phyloP scores from a whole-genome alignment of 2,888 invertebrate species.

The Zaprionus bogoriensis region DNA sequence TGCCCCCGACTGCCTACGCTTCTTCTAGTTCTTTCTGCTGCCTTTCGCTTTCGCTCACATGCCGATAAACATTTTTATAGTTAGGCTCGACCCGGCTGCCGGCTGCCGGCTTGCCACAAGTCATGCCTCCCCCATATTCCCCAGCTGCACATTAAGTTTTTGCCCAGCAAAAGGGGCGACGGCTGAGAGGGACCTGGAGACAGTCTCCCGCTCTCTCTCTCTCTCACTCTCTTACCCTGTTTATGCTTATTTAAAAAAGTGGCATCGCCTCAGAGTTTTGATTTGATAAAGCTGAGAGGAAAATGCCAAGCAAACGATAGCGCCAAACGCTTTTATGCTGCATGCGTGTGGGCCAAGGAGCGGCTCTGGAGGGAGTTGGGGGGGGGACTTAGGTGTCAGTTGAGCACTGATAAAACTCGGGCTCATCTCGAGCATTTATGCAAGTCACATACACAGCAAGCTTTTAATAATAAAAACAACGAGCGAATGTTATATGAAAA shows the following conservation, averaged over 20 bases:
- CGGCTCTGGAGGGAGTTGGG: neutral
- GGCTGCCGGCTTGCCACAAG: slow-evolving; percentile 61
- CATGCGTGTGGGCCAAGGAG: neutral
- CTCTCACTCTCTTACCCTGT: too few species aligned
- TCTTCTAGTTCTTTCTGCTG: neutral
- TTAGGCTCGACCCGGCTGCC: slow-evolving; percentile 42
- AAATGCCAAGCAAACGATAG: slow-evolving; percentile 50
- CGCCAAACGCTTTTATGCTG: slow-evolving; percentile 14
- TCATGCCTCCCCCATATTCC: slow-evolving; percentile 68
- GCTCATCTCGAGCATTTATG: slow-evolving; percentile 56
- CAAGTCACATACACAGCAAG: slow-evolving; percentile 74
- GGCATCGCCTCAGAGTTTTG: slow-evolving; percentile 66
- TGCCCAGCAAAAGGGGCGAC: neutral
- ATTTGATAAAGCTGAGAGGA: slow-evolving; percentile 71
- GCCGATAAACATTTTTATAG: slow-evolving; percentile 75
- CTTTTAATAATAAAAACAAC: slow-evolving; percentile 78
- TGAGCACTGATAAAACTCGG: slow-evolving; percentile 56
- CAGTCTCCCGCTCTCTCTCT: too few species aligned
- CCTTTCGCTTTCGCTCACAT: slow-evolving; percentile 19
- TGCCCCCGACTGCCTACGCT: neutral
- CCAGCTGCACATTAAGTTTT: slow-evolving; percentile 69
- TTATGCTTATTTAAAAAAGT: slow-evolving; percentile 78
- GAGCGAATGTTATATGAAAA: slow-evolving; percentile 64
- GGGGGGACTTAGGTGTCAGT: slow-evolving; percentile 43
- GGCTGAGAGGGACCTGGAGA: slow-evolving; percentile 1